phyloP scores from a whole-genome alignment of 2,797 vertebrate species.

The Chaunax sp. region DNA sequence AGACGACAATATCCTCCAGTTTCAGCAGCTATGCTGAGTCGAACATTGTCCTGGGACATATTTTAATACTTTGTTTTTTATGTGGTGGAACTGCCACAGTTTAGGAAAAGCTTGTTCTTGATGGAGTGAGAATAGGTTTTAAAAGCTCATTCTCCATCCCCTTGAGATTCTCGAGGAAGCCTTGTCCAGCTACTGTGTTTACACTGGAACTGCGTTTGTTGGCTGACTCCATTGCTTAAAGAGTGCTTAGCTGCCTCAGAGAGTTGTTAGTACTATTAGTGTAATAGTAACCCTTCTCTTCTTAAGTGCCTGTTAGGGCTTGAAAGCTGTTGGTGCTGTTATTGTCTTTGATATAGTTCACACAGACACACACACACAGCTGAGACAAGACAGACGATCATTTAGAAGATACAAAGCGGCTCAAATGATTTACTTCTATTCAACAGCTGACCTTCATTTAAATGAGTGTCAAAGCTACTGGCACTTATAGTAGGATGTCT shows the following conservation, averaged over 20 bases:
- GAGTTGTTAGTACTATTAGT: slow-evolving; percentile 55
- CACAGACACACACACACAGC: slow-evolving; percentile 34
- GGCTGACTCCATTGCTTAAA: slow-evolving; percentile 12
- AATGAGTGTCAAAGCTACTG: slow-evolving; percentile 3
- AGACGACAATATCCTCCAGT: no score
- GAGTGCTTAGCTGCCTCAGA: slow-evolving; percentile 33
- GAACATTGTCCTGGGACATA: background rate
- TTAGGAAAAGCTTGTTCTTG: background rate
- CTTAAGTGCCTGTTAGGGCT: slow-evolving; percentile 42
- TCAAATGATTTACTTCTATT: slow-evolving; percentile 35
- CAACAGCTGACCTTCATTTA: slow-evolving; percentile 5
- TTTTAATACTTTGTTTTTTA: background rate
- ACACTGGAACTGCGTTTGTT: slow-evolving; percentile 29
- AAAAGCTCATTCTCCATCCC: slow-evolving; percentile 2
- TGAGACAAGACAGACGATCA: slow-evolving; percentile 39
- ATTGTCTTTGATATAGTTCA: slow-evolving; percentile 46
- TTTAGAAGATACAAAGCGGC: slow-evolving; percentile 33
- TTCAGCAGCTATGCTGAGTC: no score
- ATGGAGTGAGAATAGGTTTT: slow-evolving; percentile 12
- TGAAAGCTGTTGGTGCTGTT: slow-evolving; percentile 49
- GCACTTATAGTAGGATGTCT: slow-evolving; percentile 4
- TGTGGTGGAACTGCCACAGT: background rate
- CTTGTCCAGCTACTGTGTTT: slow-evolving; percentile 46
- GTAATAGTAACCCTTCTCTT: slow-evolving; percentile 54
- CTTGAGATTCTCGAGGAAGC: slow-evolving; percentile 24